Percentiles rank a stretch among this genome's conserved stretches.
Conservation (phyloP, 2,888 invertebrate species). For the Amphipyra tragopoginis region DNA sequence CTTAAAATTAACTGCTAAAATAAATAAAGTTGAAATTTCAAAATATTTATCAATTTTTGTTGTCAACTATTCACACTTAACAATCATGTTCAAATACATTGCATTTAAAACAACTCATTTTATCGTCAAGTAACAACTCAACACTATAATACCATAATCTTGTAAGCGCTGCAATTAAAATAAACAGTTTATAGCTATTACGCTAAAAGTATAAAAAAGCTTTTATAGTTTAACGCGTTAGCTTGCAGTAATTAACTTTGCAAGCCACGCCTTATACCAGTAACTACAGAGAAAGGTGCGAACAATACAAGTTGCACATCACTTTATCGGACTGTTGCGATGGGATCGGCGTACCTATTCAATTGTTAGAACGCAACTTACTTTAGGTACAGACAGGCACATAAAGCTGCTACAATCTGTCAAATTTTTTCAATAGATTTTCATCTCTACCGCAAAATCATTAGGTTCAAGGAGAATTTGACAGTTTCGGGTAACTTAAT, state of each 20-base stretch:
- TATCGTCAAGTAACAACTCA: constrained; percentile 7
- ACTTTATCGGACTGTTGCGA: constrained; percentile 8
- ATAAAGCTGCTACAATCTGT: no score
- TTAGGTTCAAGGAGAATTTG: no score
- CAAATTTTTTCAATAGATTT: no score
- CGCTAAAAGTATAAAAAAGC: constrained; percentile 28
- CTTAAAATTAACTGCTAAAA: no score
- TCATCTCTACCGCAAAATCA: no score
- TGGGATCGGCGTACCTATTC: constrained; percentile 4
- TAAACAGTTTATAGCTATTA: constrained; percentile 41
- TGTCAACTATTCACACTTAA: background rate
- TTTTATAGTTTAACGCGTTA: constrained; percentile 38
- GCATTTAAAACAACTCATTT: background rate
- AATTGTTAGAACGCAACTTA: background rate
- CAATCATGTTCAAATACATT: background rate
- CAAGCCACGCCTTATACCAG: constrained; percentile 6
- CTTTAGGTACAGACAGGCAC: background rate
- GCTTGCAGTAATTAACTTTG: constrained; percentile 28
- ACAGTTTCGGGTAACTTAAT: no score
- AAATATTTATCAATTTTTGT: no score
- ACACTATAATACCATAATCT: constrained; percentile 34
- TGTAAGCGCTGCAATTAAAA: constrained; percentile 43
- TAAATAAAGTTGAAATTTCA: no score
- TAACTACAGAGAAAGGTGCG: constrained; percentile 42
- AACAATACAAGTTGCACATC: constrained; percentile 25